Percentiles rank a stretch among this genome's conserved stretches.
Evolutionary conservation across 2,113 vertebrate genomes (phyloP).

Genomic region (Cottus gobio): DNA sequence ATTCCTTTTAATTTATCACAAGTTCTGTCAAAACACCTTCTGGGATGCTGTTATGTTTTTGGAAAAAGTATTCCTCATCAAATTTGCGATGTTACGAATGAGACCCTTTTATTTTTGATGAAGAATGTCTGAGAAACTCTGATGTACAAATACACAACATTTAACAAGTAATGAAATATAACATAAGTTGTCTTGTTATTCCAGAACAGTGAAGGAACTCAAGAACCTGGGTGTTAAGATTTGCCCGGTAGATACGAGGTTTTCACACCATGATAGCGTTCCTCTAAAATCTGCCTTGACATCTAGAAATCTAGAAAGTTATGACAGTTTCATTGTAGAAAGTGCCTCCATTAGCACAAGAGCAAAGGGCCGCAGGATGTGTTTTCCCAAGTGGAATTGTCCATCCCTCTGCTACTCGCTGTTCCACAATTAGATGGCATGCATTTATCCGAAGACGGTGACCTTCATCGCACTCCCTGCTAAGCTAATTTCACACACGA

Average conservation of each 20-base stretch:
- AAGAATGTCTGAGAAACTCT: neutral
- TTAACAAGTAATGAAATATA: neutral
- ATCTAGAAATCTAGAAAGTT: conserved; percentile 2
- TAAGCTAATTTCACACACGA: conserved; percentile 53
- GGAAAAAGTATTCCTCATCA: neutral
- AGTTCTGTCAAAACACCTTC: neutral
- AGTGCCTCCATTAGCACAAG: conserved; percentile 10
- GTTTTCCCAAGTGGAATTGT: neutral
- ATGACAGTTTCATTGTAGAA: neutral
- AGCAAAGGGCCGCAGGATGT: conserved; percentile 7
- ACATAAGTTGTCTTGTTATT: neutral
- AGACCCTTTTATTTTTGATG: neutral
- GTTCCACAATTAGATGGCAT: conserved; percentile 42
- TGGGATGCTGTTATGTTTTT: neutral
- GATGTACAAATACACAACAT: neutral
- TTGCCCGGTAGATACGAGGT: neutral
- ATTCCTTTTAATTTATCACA: neutral
- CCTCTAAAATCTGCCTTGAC: neutral
- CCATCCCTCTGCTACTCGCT: neutral
- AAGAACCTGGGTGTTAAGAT: neutral
- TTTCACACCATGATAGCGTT: neutral
- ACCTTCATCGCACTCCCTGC: conserved; percentile 24
- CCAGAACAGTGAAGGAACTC: neutral
- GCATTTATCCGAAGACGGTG: conserved; percentile 35
- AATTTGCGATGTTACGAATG: neutral